Conservation (phyloP, 30 jellyfish, hydroid and myxozoan genomes). For the Hydra vulgaris region DNA sequence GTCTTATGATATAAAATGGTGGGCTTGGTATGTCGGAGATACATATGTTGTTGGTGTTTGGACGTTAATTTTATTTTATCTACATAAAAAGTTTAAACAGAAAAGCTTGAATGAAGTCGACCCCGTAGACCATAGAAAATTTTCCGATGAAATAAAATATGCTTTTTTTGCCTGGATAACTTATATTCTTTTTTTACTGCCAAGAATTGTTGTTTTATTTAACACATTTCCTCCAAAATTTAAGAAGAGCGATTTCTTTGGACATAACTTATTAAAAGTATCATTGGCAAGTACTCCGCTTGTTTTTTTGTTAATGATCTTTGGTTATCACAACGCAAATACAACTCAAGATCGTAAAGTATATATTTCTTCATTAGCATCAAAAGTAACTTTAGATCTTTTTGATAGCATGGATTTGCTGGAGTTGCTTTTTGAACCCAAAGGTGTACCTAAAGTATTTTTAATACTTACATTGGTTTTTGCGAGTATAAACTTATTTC, state of each 20-base stretch:
- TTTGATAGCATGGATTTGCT: conserved; percentile 85
- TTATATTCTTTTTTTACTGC: conserved; percentile 50
- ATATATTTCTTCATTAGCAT: conserved; percentile 51
- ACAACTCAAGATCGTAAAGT: conserved; percentile 55
- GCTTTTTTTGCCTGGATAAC: conserved; percentile 76
- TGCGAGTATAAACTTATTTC: conserved; percentile 63
- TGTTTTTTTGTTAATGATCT: conserved; percentile 53
- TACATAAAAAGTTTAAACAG: conserved; percentile 15
- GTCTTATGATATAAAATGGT: conserved; percentile 20
- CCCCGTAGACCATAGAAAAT: conserved; percentile 49
- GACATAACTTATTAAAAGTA: conserved; percentile 75
- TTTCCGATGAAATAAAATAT: conserved; percentile 68
- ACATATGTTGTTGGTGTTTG: conserved; percentile 34
- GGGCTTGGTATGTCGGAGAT: conserved; percentile 61
- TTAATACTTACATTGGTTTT: conserved; percentile 60
- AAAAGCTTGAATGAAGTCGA: conserved; percentile 28
- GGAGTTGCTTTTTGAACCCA: conserved; percentile 50
- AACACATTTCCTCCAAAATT: conserved; percentile 38
- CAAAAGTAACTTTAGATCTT: conserved; percentile 67
- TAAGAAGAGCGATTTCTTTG: conserved; percentile 50
- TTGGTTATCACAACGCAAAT: conserved; percentile 71
- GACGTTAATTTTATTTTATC: conserved; percentile 42
- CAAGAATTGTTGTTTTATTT: conserved; percentile 46
- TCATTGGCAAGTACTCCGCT: conserved; percentile 83
- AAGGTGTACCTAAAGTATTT: conserved; percentile 34